A percentile compares a stretch with the other conserved stretches of the same genome.
Evolutionary conservation across 2,888 invertebrate genomes (phyloP).

Genomic region (Pristionchus entomophagus): DNA sequence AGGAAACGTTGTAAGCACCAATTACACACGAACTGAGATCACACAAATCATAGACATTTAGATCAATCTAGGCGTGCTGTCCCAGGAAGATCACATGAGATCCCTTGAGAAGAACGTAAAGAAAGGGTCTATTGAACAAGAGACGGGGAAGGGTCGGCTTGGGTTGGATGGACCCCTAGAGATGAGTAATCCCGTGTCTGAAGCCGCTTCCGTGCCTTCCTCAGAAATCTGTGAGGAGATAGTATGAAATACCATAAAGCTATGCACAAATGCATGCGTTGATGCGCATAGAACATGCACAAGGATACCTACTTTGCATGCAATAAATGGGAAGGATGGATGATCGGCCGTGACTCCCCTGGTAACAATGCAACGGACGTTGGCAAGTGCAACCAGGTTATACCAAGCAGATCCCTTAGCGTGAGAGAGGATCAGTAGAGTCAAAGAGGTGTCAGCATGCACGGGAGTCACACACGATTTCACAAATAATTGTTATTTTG

Average conservation of each 20-base stretch:
- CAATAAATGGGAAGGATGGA: background rate
- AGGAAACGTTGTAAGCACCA: too few relatives aligned
- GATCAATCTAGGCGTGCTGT: background rate
- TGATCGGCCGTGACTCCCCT: background rate
- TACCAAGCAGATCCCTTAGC: too few relatives aligned
- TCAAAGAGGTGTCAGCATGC: background rate
- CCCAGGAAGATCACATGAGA: background rate
- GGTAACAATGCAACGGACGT: too few relatives aligned
- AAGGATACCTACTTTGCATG: background rate
- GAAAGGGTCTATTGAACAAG: background rate
- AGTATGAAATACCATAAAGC: background rate
- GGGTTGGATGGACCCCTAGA: conserved; percentile 57
- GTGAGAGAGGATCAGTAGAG: background rate
- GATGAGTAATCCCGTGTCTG: background rate
- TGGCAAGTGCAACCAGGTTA: too few relatives aligned
- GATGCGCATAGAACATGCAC: background rate
- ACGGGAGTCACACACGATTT: too few relatives aligned
- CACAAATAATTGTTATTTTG: too few relatives aligned
- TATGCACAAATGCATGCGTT: background rate
- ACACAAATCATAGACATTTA: too few relatives aligned
- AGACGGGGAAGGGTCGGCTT: conserved; percentile 54
- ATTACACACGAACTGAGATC: too few relatives aligned
- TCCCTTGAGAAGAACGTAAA: background rate
- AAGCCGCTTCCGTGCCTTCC: too few relatives aligned
- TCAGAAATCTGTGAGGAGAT: background rate